These are phyloP conservation scores for Galago senegalensis DNA, from an alignment of 2,797 vertebrate species.

Conservation along the genomic window DNA sequence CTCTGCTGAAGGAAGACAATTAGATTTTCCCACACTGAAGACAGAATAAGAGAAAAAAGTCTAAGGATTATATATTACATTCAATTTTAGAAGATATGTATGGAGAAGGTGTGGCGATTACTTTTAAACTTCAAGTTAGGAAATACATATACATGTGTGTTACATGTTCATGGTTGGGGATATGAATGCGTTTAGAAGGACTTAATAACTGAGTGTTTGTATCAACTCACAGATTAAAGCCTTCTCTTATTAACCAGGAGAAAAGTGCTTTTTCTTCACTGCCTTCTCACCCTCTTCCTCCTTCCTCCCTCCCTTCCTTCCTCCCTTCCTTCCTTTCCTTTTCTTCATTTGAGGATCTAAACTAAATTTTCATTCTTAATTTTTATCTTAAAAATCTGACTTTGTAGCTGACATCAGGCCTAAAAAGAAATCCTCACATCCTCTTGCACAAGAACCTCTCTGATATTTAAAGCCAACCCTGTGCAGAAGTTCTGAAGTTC, in stretches of 20 bases:
- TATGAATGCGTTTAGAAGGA: background rate
- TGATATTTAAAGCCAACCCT: background rate
- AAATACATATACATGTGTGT: background rate
- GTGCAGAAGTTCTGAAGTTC: background rate
- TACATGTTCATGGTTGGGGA: background rate
- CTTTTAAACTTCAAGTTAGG: slow-evolving; percentile 45
- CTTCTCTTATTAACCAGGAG: background rate
- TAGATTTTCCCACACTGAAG: slow-evolving; percentile 59
- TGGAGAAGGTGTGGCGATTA: background rate
- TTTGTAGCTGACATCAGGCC: background rate
- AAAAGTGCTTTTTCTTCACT: background rate
- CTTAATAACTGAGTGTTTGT: background rate
- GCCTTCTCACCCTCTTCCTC: no score
- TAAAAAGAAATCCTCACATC: background rate
- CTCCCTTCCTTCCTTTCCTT: background rate
- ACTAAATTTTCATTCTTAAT: slow-evolving; percentile 13
- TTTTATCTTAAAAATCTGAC: slow-evolving; percentile 10
- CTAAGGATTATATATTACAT: slow-evolving; percentile 39
- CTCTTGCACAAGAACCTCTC: background rate
- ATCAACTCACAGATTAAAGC: slow-evolving; percentile 39
- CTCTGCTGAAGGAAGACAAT: slow-evolving; percentile 65
- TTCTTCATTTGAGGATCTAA: background rate
- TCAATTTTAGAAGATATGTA: slow-evolving; percentile 43
- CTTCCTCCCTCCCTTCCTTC: background rate
- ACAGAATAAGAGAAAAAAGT: slow-evolving; percentile 61